Percentiles rank a stretch among this genome's conserved stretches.
Conservation (phyloP, 2,113 vertebrate species). For the Gavia stellata region DNA sequence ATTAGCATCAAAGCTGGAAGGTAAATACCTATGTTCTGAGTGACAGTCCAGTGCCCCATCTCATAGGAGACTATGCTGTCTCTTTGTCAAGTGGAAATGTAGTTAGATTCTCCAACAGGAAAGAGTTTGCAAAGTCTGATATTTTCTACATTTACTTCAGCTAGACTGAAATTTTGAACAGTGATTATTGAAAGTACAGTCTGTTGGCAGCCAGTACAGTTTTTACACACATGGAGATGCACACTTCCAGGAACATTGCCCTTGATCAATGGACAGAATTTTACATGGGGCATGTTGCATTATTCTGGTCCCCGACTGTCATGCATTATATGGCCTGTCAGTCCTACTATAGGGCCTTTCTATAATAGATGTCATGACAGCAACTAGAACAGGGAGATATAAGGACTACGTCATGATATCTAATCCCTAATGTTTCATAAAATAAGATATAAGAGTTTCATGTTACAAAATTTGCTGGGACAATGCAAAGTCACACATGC, state of each 20-base stretch:
- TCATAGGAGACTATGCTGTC: background rate
- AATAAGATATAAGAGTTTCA: background rate
- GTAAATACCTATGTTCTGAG: background rate
- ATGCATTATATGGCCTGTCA: background rate
- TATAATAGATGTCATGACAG: background rate
- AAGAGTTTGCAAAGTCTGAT: background rate
- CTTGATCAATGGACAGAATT: background rate
- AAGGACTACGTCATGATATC: background rate
- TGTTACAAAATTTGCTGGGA: background rate
- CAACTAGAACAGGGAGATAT: background rate
- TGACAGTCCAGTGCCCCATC: background rate
- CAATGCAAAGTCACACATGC: conserved; percentile 10
- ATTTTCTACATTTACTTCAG: background rate
- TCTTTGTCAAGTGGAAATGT: background rate
- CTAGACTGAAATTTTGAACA: background rate
- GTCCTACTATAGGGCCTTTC: background rate
- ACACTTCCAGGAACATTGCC: background rate
- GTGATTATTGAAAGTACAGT: background rate
- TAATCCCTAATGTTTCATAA: background rate
- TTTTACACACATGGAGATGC: background rate
- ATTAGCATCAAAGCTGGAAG: background rate
- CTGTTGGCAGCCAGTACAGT: background rate
- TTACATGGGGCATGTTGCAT: background rate
- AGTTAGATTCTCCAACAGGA: background rate
- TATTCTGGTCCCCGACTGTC: background rate